Conservation (phyloP, 2,888 invertebrate species). For the Sclerodermus sp. region DNA sequence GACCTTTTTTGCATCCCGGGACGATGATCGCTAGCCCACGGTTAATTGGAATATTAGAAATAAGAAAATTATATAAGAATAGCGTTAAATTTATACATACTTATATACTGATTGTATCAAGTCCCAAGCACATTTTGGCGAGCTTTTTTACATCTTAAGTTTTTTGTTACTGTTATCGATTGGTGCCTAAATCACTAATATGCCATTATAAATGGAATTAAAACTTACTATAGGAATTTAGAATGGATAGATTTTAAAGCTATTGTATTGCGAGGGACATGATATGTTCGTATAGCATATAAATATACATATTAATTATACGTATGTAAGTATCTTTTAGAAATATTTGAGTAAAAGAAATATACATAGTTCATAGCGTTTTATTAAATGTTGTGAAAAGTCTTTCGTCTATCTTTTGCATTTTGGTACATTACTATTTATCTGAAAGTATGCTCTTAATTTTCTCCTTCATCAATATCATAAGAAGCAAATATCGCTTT, state of each 20-base stretch:
- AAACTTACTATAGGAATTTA: too few relatives aligned
- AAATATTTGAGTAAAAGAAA: constrained; percentile 55
- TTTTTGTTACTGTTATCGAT: constrained; percentile 29
- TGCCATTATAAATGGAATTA: too few relatives aligned
- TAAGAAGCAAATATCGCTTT: too few relatives aligned
- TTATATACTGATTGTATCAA: constrained; percentile 44
- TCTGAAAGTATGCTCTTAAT: too few relatives aligned
- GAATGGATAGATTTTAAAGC: constrained; percentile 8
- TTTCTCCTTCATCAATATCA: too few relatives aligned
- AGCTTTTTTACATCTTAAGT: constrained; percentile 7
- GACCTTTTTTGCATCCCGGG: constrained; percentile 43
- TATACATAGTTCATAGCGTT: constrained; percentile 55
- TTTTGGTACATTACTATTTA: too few relatives aligned
- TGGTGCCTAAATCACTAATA: constrained; percentile 26
- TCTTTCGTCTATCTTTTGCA: constrained; percentile 15
- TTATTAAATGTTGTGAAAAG: constrained; percentile 56
- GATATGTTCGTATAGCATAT: constrained; percentile 38
- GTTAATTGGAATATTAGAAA: neutral
- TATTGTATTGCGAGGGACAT: constrained; percentile 38
- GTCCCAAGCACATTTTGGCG: constrained; percentile 35
- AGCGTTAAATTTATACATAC: constrained; percentile 52
- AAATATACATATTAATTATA: constrained; percentile 46
- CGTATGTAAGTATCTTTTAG: constrained; percentile 55
- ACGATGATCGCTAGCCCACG: constrained; percentile 40
- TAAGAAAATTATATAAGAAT: constrained; percentile 21